phyloP scores from a whole-genome alignment of 2,797 vertebrate species.

The Rhinella marina region DNA sequence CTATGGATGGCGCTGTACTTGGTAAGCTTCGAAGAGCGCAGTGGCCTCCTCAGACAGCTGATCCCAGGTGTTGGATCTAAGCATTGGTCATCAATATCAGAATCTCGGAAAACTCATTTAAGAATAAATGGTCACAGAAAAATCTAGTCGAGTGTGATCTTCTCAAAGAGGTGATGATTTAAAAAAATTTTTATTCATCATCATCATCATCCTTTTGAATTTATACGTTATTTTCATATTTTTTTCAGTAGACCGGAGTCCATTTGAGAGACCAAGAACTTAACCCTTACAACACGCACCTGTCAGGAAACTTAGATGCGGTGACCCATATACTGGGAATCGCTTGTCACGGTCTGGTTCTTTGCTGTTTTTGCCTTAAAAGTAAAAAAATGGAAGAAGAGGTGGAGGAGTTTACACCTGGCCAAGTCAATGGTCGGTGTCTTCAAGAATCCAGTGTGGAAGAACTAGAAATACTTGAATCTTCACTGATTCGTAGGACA shows the following conservation, averaged over 20 bases:
- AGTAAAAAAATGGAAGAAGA: slow-evolving; percentile 27
- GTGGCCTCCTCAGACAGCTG: too few species aligned
- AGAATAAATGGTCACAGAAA: too few species aligned
- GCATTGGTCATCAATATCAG: too few species aligned
- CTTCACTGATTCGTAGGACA: slow-evolving; percentile 11
- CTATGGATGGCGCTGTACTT: too few species aligned
- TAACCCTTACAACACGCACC: not conserved
- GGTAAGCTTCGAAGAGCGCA: too few species aligned
- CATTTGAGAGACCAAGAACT: not conserved
- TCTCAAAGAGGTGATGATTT: not conserved
- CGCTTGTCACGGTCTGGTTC: not conserved
- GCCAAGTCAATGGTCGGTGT: not conserved
- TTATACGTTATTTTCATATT: not conserved
- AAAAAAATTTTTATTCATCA: not conserved
- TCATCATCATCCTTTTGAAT: not conserved
- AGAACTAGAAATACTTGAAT: not conserved
- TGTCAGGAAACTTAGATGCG: not conserved
- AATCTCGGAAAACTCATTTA: too few species aligned
- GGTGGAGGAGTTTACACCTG: not conserved
- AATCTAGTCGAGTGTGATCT: too few species aligned
- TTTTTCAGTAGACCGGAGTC: not conserved
- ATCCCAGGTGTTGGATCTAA: too few species aligned
- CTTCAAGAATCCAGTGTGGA: not conserved
- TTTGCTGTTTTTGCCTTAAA: slow-evolving; percentile 13
- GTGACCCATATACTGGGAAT: not conserved